These are phyloP conservation scores for Eublepharis macularius DNA, from an alignment of 2,113 vertebrate genomes.

Conservation along the genomic window DNA sequence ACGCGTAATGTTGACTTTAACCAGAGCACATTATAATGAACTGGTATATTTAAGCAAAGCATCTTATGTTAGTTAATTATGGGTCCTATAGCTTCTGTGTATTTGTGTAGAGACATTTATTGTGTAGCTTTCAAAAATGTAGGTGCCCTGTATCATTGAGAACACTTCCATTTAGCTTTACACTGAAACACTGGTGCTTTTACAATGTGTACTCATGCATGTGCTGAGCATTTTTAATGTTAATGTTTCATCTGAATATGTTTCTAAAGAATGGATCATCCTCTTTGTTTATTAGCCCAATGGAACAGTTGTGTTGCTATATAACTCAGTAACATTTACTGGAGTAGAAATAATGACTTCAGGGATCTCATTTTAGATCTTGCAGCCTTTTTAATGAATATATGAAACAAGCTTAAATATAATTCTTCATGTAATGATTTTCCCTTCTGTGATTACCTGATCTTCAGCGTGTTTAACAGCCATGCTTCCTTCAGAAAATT, in stretches of 20 bases:
- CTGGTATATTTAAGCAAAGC: conserved; percentile 33
- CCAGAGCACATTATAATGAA: conserved; percentile 43
- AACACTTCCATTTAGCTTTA: conserved; percentile 31
- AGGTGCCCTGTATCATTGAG: conserved; percentile 47
- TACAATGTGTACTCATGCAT: not conserved
- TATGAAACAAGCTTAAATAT: conserved; percentile 30
- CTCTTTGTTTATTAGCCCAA: conserved; percentile 5
- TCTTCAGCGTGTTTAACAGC: conserved; percentile 50
- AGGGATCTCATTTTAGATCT: conserved; percentile 25
- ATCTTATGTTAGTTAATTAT: conserved; percentile 53
- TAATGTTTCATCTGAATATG: conserved; percentile 14
- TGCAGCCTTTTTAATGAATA: conserved; percentile 40
- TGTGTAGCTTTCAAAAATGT: conserved; percentile 49
- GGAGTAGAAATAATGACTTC: not conserved
- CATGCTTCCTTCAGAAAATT: conserved; percentile 54
- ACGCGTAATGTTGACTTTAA: conserved; percentile 55
- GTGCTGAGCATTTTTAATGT: conserved; percentile 14
- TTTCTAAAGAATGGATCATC: conserved; percentile 8
- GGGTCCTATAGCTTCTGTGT: conserved; percentile 9
- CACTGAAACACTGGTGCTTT: conserved; percentile 6
- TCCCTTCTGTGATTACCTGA: conserved; percentile 39
- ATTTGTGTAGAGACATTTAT: conserved; percentile 34
- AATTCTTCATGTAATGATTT: conserved; percentile 44
- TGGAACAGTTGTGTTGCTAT: not conserved
- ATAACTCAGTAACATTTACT: conserved; percentile 32